A percentile compares a stretch with the other conserved stretches of the same genome.
Conservation (phyloP, 1,140 invertebrate genomes). For the Lerema accius region DNA sequence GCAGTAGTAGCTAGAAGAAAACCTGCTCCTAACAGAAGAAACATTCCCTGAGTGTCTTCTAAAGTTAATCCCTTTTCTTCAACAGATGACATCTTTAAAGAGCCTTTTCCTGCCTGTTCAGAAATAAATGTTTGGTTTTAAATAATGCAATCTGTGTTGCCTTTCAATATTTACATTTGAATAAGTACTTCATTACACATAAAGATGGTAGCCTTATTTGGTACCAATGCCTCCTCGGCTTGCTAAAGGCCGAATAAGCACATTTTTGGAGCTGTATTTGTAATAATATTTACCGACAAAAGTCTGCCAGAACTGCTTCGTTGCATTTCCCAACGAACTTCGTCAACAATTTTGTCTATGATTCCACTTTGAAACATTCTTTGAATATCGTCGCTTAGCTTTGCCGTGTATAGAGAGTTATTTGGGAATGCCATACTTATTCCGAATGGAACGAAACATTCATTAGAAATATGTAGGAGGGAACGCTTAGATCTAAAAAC, state of each 20-base stretch:
- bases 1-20: slow-evolving; percentile 84
- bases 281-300: slow-evolving; percentile 81
- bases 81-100: slow-evolving; percentile 65
- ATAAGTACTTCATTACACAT: too few relatives aligned
- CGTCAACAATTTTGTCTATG: slow-evolving; percentile 85
- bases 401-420: slow-evolving; percentile 84
- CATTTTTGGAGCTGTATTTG: too few relatives aligned
- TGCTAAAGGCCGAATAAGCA: too few relatives aligned
- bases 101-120: slow-evolving; percentile 51
- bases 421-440: slow-evolving; percentile 85
- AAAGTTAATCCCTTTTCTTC: slow-evolving; percentile 88
- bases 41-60: slow-evolving; percentile 91
- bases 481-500: slow-evolving; percentile 83
- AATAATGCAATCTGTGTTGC: background rate
- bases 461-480: slow-evolving; percentile 86
- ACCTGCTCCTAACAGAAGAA: slow-evolving; percentile 87
- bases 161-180: background rate
- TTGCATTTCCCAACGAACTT: slow-evolving; percentile 88
- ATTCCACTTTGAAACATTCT: slow-evolving; percentile 86
- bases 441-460: slow-evolving; percentile 88
- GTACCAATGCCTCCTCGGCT: too few relatives aligned
- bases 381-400: slow-evolving; percentile 84
- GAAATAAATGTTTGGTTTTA: background rate
- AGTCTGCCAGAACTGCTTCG: slow-evolving; percentile 83
- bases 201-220: too few relatives aligned